Conservation (phyloP, 2,888 invertebrate species). For the Pedicia rivosa region DNA sequence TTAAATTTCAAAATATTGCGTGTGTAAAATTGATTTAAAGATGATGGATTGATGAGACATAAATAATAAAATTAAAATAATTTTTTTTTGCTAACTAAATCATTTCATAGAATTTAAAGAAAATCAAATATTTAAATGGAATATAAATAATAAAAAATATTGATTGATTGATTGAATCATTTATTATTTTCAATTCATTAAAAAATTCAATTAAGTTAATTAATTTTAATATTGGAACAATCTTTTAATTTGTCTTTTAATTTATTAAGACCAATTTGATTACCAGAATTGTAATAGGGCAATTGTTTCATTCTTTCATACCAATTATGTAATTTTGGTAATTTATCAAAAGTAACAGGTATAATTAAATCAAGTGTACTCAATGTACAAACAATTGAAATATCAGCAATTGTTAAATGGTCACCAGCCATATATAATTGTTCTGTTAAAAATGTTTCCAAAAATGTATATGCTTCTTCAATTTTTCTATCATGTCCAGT, state of each 20-base stretch:
- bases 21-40: no score
- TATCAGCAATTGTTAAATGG: slow-evolving; percentile 31
- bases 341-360: slow-evolving; percentile 25
- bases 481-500: slow-evolving; percentile 21
- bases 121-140: no score
- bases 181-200: no score
- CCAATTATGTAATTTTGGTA: slow-evolving; percentile 24
- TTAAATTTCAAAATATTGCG: no score
- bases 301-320: slow-evolving; percentile 20
- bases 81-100: no score
- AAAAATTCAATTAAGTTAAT: no score
- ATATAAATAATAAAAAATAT: no score
- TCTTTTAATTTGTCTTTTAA: slow-evolving; percentile 12
- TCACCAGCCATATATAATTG: slow-evolving; percentile 26
- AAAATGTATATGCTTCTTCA: slow-evolving; percentile 25
- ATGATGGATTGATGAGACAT: no score
- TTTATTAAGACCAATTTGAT: slow-evolving; percentile 21
- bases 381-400: slow-evolving; percentile 29
- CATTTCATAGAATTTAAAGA: no score
- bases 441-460: slow-evolving; percentile 27
- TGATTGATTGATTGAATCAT: no score
- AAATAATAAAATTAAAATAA: no score
- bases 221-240: no score
- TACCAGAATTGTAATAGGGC: slow-evolving; percentile 18
- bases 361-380: slow-evolving; percentile 30